Evolutionary conservation across 2,888 invertebrate genomes (phyloP).

Genomic region (Metacarcinus magister): DNA sequence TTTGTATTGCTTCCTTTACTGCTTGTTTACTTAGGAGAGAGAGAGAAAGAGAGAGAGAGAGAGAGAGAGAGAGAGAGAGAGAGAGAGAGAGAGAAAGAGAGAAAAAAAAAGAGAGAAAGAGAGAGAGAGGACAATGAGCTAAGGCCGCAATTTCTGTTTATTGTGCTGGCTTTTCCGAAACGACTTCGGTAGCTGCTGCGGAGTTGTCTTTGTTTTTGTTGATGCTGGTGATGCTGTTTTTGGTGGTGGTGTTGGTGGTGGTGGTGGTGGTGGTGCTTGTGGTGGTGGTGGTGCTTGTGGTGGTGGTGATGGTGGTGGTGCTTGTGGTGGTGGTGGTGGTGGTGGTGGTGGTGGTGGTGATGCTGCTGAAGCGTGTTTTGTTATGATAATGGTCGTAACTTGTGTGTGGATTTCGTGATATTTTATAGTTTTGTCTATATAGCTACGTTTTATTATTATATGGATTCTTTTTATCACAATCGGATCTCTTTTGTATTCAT

Average conservation of each 20-base stretch:
- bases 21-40: neutral
- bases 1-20: neutral
- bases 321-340: neutral
- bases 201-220: constrained; percentile 35
- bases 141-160: constrained; percentile 75
- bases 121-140: constrained; percentile 60
- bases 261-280: neutral
- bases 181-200: constrained; percentile 60
- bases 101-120: neutral
- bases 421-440: neutral
- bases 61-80: constrained; percentile 15
- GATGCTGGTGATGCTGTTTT: constrained; percentile 20
- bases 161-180: constrained; percentile 72
- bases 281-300: neutral
- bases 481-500: neutral
- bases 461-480: neutral
- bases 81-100: constrained; percentile 8
- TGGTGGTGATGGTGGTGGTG: neutral
- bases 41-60: constrained; percentile 26
- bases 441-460: neutral
- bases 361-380: neutral
- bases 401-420: neutral
- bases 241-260: too few relatives aligned
- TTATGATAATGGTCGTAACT: neutral
- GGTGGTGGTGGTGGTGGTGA: constrained; percentile 9